phyloP scores from a whole-genome alignment of 2,888 invertebrate genomes.

The Eupelmus urozonus region DNA sequence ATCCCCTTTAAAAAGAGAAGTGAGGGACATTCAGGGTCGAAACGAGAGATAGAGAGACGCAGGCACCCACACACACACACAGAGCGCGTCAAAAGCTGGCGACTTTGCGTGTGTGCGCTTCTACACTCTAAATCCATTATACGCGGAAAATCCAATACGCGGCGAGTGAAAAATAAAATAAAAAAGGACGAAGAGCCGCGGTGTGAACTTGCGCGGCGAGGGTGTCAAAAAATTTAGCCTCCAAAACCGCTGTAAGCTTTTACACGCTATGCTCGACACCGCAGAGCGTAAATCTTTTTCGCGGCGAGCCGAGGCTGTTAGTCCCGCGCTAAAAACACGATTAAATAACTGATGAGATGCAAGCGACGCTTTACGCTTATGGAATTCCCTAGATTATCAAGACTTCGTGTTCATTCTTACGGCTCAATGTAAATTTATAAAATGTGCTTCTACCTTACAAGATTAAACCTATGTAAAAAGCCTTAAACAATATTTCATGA shows the following conservation, averaged over 20 bases:
- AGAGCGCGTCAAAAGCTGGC: conserved; percentile 26
- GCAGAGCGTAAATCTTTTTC: too few relatives aligned
- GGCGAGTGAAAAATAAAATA: conserved; percentile 2
- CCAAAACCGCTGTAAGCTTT: neutral
- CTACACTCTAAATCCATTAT: conserved; percentile 22
- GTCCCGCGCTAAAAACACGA: too few relatives aligned
- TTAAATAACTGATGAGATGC: too few relatives aligned
- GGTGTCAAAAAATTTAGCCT: neutral
- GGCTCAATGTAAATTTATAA: too few relatives aligned
- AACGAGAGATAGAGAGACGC: neutral
- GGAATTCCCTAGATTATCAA: too few relatives aligned
- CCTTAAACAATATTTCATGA: too few relatives aligned
- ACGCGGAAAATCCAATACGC: conserved; percentile 14
- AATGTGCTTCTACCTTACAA: too few relatives aligned
- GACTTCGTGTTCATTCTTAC: too few relatives aligned
- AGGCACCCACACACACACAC: neutral
- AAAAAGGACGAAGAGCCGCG: neutral
- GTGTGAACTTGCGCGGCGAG: neutral
- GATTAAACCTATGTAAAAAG: too few relatives aligned
- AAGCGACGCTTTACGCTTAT: too few relatives aligned
- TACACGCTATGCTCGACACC: conserved; percentile 42
- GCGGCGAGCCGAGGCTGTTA: too few relatives aligned
- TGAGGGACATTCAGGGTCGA: neutral
- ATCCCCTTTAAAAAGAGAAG: conserved; percentile 6
- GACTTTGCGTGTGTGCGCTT: conserved; percentile 15